A percentile compares a stretch with the other conserved stretches of the same genome.
phyloP scores from a whole-genome alignment of 2,797 vertebrate genomes.

The Clarias platycephalus region DNA sequence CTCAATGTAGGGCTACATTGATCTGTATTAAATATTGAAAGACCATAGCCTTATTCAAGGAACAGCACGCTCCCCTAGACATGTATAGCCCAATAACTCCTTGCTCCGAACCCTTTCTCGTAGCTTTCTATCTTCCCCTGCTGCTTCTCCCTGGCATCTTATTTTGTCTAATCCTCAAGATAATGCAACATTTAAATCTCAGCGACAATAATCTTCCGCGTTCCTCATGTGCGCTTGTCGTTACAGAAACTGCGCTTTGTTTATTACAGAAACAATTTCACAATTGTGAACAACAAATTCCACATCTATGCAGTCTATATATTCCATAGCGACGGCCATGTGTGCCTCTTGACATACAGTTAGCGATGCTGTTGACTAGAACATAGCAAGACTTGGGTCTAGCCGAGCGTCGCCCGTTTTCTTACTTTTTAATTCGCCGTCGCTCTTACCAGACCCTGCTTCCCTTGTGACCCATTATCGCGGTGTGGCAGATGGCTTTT shows the following conservation, averaged over 20 bases:
- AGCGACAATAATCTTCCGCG: slow-evolving; percentile 40
- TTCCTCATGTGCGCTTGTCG: slow-evolving; percentile 35
- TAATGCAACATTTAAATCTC: slow-evolving; percentile 50
- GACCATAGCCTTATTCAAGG: slow-evolving; percentile 24
- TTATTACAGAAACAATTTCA: slow-evolving; percentile 33
- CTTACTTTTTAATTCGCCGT: slow-evolving; percentile 67
- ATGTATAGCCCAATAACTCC: slow-evolving; percentile 33
- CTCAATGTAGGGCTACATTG: slow-evolving; percentile 31
- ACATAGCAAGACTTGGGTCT: slow-evolving; percentile 53
- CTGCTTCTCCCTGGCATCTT: slow-evolving; percentile 29
- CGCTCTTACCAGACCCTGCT: slow-evolving; percentile 65
- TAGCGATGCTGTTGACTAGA: slow-evolving; percentile 33
- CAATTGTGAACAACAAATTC: background rate
- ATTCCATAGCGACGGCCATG: background rate
- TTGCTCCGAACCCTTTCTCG: background rate
- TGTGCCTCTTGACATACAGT: slow-evolving; percentile 19
- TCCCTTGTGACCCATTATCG: slow-evolving; percentile 78
- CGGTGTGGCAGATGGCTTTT: slow-evolving; percentile 74
- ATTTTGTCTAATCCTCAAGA: slow-evolving; percentile 43
- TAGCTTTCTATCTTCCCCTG: slow-evolving; percentile 32
- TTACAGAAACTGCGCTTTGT: slow-evolving; percentile 1
- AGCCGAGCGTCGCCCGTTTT: slow-evolving; percentile 66
- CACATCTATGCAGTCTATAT: slow-evolving; percentile 5
- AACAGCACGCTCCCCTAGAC: slow-evolving; percentile 20
- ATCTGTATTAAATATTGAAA: slow-evolving; percentile 42